Conservation (phyloP, 2,113 vertebrate genomes). For the Hyaena hyaena region DNA sequence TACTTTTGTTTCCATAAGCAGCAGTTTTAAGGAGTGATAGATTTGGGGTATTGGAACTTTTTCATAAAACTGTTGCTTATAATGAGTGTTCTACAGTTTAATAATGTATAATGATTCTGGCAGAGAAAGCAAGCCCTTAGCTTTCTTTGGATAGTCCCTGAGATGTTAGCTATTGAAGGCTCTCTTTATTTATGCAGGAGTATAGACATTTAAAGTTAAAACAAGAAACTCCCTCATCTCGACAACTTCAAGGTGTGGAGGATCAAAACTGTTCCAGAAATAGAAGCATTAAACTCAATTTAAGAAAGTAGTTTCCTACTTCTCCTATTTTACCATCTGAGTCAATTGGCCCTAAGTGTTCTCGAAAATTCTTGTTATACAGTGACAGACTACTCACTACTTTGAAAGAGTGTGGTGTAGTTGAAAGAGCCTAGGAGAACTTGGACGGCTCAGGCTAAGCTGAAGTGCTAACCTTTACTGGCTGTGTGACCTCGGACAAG, state of each 20-base stretch:
- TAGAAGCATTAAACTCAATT: background rate
- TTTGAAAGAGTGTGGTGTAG: conserved; percentile 24
- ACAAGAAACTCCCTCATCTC: conserved; percentile 26
- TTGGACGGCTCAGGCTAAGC: background rate
- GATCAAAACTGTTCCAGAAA: conserved; percentile 53
- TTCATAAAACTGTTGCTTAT: conserved; percentile 26
- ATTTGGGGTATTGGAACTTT: background rate
- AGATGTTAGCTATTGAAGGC: conserved; percentile 4
- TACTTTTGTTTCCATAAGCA: background rate
- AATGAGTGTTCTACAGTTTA: conserved; percentile 31
- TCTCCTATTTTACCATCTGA: background rate
- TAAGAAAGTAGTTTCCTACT: background rate
- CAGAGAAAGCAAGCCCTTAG: conserved; percentile 40
- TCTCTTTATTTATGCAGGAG: conserved; percentile 57
- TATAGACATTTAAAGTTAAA: conserved; percentile 56
- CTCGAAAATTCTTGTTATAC: conserved; percentile 28
- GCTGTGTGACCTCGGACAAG: background rate
- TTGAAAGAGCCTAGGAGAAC: background rate
- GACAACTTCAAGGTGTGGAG: conserved; percentile 7
- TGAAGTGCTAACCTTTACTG: background rate
- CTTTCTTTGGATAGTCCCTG: conserved; percentile 7
- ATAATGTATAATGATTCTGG: conserved; percentile 65
- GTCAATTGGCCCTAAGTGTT: background rate
- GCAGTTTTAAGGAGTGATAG: background rate
- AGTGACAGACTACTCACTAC: background rate